These are phyloP conservation scores for Cephalopholis sonnerati DNA, from an alignment of 2,113 vertebrate species.

Conservation along the genomic window DNA sequence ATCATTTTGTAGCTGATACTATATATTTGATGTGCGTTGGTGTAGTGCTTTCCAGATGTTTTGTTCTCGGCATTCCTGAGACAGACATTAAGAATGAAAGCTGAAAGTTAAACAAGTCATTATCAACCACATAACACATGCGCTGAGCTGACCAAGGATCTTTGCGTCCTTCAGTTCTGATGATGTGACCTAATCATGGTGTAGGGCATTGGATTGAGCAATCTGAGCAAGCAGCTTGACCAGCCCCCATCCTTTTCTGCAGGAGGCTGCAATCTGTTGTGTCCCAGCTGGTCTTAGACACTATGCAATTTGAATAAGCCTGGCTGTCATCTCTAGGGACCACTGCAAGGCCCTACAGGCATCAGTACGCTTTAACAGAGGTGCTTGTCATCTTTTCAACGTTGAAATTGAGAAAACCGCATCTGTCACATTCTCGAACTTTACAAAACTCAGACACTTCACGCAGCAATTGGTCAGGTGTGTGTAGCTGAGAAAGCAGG, in stretches of 20 bases:
- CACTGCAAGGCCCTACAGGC: background rate
- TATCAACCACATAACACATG: background rate
- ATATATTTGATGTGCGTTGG: background rate
- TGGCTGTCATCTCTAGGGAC: background rate
- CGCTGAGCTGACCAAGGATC: no score
- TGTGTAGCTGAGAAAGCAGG: background rate
- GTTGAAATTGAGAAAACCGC: background rate
- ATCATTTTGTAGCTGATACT: background rate
- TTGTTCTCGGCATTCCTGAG: background rate
- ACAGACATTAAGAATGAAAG: background rate
- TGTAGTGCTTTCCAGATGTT: background rate
- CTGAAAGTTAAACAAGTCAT: background rate
- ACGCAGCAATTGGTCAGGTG: background rate
- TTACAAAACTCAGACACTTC: background rate
- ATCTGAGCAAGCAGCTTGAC: no score
- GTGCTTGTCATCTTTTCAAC: slow-evolving; percentile 1
- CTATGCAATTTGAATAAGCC: background rate
- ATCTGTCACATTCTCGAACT: background rate
- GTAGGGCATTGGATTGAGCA: background rate
- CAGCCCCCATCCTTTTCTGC: background rate
- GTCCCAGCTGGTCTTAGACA: background rate
- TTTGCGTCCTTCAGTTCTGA: background rate
- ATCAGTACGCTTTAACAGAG: background rate
- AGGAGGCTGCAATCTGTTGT: background rate
- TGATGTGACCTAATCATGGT: background rate